Conservation (phyloP, 2,888 invertebrate species). For the Volucella zonaria region DNA sequence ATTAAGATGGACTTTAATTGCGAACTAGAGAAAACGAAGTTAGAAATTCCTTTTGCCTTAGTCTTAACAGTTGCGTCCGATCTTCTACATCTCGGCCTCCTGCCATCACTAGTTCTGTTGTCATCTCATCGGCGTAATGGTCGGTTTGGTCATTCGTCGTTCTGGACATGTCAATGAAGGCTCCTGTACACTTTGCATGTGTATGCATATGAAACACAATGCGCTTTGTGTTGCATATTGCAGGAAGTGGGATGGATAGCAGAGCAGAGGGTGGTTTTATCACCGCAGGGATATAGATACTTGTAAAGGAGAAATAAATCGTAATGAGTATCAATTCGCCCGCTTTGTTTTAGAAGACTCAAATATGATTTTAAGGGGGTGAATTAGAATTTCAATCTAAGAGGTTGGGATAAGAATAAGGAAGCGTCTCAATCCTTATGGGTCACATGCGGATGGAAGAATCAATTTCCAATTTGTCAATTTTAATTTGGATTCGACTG, state of each 20-base stretch:
- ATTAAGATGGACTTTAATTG: constrained; percentile 74
- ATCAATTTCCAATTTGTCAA: constrained; percentile 71
- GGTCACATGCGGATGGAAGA: constrained; percentile 63
- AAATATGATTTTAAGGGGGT: constrained; percentile 44
- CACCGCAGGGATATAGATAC: constrained; percentile 4
- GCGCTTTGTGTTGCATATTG: not conserved
- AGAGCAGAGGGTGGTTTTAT: constrained; percentile 16
- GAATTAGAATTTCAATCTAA: too few relatives aligned
- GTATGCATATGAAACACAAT: constrained; percentile 35
- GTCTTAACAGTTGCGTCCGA: constrained; percentile 60
- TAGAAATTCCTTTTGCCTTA: constrained; percentile 70
- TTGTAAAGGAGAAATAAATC: constrained; percentile 45
- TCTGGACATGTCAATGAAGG: constrained; percentile 32
- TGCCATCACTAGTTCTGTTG: constrained; percentile 28
- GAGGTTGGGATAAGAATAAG: not conserved
- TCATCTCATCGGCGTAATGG: constrained; percentile 42
- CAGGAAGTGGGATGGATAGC: not conserved
- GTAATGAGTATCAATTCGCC: constrained; percentile 63
- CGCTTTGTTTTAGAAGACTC: constrained; percentile 44
- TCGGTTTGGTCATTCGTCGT: constrained; percentile 29
- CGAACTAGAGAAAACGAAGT: constrained; percentile 70
- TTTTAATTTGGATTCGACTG: constrained; percentile 66
- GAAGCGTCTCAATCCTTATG: constrained; percentile 65
- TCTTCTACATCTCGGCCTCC: constrained; percentile 18
- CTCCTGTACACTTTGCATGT: constrained; percentile 9